Evolutionary conservation across 2,888 invertebrate species (phyloP).

Genomic region (Morpho deidamia): DNA sequence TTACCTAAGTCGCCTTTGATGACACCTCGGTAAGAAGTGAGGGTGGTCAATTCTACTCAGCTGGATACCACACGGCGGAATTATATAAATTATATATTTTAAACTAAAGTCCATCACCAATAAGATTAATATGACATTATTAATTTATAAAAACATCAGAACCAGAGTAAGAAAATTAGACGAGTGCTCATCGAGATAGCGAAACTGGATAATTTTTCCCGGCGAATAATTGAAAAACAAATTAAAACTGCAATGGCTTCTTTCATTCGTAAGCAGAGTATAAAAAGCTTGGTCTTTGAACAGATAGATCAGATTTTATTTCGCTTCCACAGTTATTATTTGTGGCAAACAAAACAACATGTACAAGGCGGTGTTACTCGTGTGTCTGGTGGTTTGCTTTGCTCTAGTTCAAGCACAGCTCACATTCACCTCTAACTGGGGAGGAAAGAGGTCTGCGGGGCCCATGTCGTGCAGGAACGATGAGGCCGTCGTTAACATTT

Average conservation of each 20-base stretch:
- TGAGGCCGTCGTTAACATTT: constrained; percentile 51
- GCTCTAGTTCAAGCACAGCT: constrained; percentile 62
- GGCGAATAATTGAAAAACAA: constrained; percentile 24
- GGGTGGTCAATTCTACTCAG: no score
- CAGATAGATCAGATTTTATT: constrained; percentile 6
- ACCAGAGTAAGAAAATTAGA: not conserved
- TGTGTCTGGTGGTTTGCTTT: constrained; percentile 45
- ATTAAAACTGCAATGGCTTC: constrained; percentile 40
- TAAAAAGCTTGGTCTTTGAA: constrained; percentile 30
- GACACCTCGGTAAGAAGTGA: no score
- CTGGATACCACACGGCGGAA: no score
- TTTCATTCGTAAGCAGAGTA: constrained; percentile 29
- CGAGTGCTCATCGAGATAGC: not conserved
- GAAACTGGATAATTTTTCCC: constrained; percentile 9
- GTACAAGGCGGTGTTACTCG: constrained; percentile 40
- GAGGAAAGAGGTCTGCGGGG: constrained; percentile 53
- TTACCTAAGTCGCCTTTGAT: no score
- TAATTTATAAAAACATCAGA: no score
- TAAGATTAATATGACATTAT: no score
- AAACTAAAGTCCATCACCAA: no score
- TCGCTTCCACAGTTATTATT: constrained; percentile 2
- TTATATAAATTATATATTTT: no score
- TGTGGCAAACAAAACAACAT: constrained; percentile 29
- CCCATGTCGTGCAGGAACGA: constrained; percentile 53
- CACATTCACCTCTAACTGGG: constrained; percentile 79